Evolutionary conservation across 1,140 invertebrate genomes (phyloP), one percentile per base, ranked within the genome.

Genomic region (Aphaenogaster ashmeadi): DNA sequence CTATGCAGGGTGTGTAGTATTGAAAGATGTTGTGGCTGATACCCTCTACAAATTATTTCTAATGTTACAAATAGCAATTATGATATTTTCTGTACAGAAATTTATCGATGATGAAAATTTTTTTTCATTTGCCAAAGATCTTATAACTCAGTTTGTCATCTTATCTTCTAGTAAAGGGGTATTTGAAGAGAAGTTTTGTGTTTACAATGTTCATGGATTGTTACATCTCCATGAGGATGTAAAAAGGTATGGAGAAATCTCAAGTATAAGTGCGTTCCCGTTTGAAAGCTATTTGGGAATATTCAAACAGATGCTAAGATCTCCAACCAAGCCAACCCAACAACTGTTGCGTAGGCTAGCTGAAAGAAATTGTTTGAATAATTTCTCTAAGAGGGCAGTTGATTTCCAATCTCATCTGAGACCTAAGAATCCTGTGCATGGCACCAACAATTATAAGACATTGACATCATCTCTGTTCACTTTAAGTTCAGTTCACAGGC

Each of bases 231-330:
- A 9, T 56, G 54, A 56, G 5, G n/a, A 56, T 56, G 54, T 56
- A 0, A 9, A 18, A 56, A 56, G 3, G 15, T 56, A 56, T 56
- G 54, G 54, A 56, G 54, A 56, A 56, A 56, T 56, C 6, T 56
- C 54, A 56, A 56, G 0, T 15, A 21, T 56, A 56, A 56, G 54
- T 56, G 54, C 54, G 4, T 56, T 56, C 6, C 54, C 54, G 7
- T 56, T 56, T 56, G 54, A 56, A 56, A 56, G n/a, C 2, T 56
- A n/a, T 56, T 56, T 56, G 7, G 54, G 54, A 56, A 56, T 56
- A 56, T 56, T 56, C 54, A 56, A 56, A 56, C 54, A 56, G 54
- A 56, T 56, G 54, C 7, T 56, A 56, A 56, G 54, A 56, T 56
- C n/a, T 56, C 54, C n/a, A 56, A 56, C 54, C 2, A 56, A 56